A percentile compares a stretch with the other conserved stretches of the same genome.
Conservation (phyloP, 1,140 invertebrate genomes). For the Notospermus geniculatus region DNA sequence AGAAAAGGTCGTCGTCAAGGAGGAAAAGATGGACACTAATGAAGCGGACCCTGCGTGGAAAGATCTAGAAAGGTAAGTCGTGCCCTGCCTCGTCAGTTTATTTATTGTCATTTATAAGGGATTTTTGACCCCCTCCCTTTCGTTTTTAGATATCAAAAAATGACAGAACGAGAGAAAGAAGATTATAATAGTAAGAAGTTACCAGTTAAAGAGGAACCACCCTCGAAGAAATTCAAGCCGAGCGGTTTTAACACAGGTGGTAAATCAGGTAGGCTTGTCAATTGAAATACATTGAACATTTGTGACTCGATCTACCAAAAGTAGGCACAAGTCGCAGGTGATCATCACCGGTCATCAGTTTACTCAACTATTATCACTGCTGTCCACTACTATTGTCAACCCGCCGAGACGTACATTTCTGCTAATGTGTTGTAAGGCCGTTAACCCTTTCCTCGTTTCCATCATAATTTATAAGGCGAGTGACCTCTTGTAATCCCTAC, state of each 20-base stretch:
- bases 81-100: too few species aligned
- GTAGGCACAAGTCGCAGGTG: too few species aligned
- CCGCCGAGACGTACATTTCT: too few species aligned
- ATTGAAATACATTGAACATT: too few species aligned
- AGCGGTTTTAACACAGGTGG: constrained; percentile 54
- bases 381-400: too few species aligned
- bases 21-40: constrained; percentile 60
- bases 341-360: too few species aligned
- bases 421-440: too few species aligned
- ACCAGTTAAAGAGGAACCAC: constrained; percentile 63
- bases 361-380: too few species aligned
- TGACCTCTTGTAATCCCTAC: neutral
- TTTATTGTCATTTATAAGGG: too few species aligned
- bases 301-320: too few species aligned
- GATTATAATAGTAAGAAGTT: constrained; percentile 34
- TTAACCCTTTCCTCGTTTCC: too few species aligned
- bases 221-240: constrained; percentile 74
- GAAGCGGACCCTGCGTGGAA: constrained; percentile 64
- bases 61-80: constrained; percentile 62
- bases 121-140: neutral
- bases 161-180: constrained; percentile 46
- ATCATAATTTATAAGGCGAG: too few species aligned
- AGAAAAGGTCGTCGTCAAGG: constrained; percentile 49
- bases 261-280: constrained; percentile 23
- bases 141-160: constrained; percentile 29